Percentiles rank a stretch among this genome's conserved stretches.
These are phyloP conservation scores for Scarus forsteni DNA, from an alignment of 2,797 vertebrate species.

Conservation along the genomic window DNA sequence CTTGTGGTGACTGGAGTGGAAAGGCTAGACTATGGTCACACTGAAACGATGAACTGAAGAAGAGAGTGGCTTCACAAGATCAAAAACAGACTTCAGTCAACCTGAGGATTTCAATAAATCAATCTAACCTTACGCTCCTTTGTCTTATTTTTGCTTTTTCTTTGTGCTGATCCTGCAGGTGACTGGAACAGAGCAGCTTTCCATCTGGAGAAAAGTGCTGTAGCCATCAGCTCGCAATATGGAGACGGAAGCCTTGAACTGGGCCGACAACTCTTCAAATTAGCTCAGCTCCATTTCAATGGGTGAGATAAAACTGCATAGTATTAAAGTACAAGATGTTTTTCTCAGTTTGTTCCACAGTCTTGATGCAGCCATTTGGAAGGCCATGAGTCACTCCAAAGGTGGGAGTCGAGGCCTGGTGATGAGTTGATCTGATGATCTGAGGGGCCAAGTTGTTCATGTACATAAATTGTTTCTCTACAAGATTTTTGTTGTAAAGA, in stretches of 20 bases:
- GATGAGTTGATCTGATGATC: no score
- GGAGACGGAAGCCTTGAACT: conserved; percentile 91
- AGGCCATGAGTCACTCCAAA: no score
- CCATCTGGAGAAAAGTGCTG: conserved; percentile 86
- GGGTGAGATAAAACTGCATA: conserved; percentile 79
- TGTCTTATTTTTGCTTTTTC: conserved; percentile 1
- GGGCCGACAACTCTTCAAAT: conserved; percentile 93
- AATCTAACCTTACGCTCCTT: not conserved
- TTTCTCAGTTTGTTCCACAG: no score
- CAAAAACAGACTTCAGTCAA: not conserved
- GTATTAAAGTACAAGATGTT: no score
- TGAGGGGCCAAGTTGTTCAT: no score
- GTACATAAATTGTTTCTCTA: no score
- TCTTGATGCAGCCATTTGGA: no score
- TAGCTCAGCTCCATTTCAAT: conserved; percentile 96
- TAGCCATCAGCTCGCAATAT: conserved; percentile 83
- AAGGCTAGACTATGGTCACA: no score
- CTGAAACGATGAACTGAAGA: no score
- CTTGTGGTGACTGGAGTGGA: no score
- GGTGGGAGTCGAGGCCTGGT: no score
- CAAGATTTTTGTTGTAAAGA: no score
- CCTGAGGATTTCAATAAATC: conserved; percentile 2
- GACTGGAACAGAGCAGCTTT: conserved; percentile 89
- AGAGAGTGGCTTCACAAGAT: not conserved
- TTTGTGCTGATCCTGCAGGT: conserved; percentile 76